phyloP scores from a whole-genome alignment of 1,140 invertebrate genomes.

The Halesus radiatus region DNA sequence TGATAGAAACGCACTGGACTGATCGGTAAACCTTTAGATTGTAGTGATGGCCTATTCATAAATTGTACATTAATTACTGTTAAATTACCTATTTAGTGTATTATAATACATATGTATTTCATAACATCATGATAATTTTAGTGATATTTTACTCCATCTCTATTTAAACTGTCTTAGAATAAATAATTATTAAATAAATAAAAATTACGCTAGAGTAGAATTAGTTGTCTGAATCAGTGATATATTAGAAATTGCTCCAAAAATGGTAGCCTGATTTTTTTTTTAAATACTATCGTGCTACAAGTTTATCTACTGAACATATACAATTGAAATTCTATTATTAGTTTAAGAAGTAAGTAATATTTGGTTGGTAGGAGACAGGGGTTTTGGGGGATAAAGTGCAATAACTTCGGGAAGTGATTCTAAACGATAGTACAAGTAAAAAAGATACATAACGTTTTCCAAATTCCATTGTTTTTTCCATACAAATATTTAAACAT shows the following conservation, averaged over 20 bases:
- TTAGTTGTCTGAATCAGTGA: slow-evolving; percentile 48
- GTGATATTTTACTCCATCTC: slow-evolving; percentile 3
- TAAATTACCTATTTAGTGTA: background rate
- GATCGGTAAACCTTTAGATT: background rate
- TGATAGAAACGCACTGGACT: background rate
- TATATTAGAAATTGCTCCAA: slow-evolving; percentile 34
- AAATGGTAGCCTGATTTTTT: background rate
- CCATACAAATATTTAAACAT: too few species aligned
- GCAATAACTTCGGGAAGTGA: too few species aligned
- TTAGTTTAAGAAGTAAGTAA: too few species aligned
- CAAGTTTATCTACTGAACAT: background rate
- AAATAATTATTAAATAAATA: background rate
- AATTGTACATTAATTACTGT: background rate
- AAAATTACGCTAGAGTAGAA: background rate
- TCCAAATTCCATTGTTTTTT: too few species aligned
- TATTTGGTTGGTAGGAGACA: too few species aligned
- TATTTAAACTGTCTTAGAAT: background rate
- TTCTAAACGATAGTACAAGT: too few species aligned
- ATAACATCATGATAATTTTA: background rate
- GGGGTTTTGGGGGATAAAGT: too few species aligned
- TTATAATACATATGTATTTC: background rate
- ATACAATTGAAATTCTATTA: background rate
- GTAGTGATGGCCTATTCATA: background rate
- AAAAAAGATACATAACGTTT: too few species aligned
- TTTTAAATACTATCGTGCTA: background rate